Evolutionary conservation across 2,113 vertebrate species (phyloP), one percentile per base, ranked within the genome.

Genomic region (Corythornis madagascariensis): DNA sequence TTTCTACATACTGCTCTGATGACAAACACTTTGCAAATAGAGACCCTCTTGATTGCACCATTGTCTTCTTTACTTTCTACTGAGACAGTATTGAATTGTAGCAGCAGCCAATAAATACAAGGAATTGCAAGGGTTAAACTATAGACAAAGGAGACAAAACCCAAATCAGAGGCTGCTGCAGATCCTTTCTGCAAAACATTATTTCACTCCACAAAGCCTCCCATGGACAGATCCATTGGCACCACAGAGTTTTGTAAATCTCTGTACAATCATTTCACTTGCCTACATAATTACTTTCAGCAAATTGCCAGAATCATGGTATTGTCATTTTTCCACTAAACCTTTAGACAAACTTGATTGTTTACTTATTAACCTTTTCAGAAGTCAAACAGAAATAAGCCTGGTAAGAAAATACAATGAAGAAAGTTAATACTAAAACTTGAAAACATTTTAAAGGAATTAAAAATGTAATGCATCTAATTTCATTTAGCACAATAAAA

Each of bases 251-350:
- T 87, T 79, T 74, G 50, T 91, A 80, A 83, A 74, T 53, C 50
- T 86, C 70, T 67, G 50, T 60, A 22, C 6, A 24, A 16, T 83
- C 59, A 55, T 79, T 81, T 73, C 18, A 16, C 17, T 42, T 92
- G 64, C 86, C 52, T 65, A 47, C 35, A 56, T 29, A 65, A 89
- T 83, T 90, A 35, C 17, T 60, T 93, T 52, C 47, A 76, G 47
- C 18, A 90, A 95, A 82, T 91, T 35, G 13, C 73, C 94, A 96
- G 89, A 88, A 40, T 88, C 35, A 57, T 17, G 24, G 5, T 61
- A 28, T 71, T 52, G 89, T 86, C 47, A 89, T 88, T 82, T 92
- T 45, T 35, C 35, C 65, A 28, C 29, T 86, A 84, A 96, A 76
- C 28, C 19, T 83, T 56, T 72, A 53, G 89, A 52, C 19, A 74